Conservation (phyloP, 2,888 invertebrate genomes). For the Petrolisthes manimaculis region DNA sequence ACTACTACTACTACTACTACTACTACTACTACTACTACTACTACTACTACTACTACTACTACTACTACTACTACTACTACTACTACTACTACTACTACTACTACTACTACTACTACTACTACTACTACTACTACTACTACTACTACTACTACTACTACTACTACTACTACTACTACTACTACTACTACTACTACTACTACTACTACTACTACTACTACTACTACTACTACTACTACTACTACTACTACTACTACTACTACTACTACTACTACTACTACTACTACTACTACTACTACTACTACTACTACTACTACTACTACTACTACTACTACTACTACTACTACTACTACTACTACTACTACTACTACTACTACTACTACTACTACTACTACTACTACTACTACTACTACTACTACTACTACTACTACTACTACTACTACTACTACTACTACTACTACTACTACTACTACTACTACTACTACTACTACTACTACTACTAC, state of each 20-base stretch:
- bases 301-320: constrained; percentile 38
- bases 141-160: neutral
- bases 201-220: constrained; percentile 26
- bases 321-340: constrained; percentile 36
- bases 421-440: constrained; percentile 26
- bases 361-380: constrained; percentile 35
- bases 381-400: constrained; percentile 26
- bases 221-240: constrained; percentile 26
- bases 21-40: constrained; percentile 37
- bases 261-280: constrained; percentile 26
- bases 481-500: constrained; percentile 26
- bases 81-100: neutral
- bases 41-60: neutral
- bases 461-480: constrained; percentile 26
- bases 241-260: constrained; percentile 26
- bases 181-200: constrained; percentile 24
- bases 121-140: constrained; percentile 3
- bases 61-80: constrained; percentile 3
- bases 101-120: constrained; percentile 3
- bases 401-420: constrained; percentile 26
- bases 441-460: constrained; percentile 26
- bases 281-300: constrained; percentile 27
- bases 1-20: constrained; percentile 37
- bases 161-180: constrained; percentile 17
- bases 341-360: constrained; percentile 33